phyloP scores from a whole-genome alignment of 2,113 vertebrate species.

The Phrynocephalus versicolor region DNA sequence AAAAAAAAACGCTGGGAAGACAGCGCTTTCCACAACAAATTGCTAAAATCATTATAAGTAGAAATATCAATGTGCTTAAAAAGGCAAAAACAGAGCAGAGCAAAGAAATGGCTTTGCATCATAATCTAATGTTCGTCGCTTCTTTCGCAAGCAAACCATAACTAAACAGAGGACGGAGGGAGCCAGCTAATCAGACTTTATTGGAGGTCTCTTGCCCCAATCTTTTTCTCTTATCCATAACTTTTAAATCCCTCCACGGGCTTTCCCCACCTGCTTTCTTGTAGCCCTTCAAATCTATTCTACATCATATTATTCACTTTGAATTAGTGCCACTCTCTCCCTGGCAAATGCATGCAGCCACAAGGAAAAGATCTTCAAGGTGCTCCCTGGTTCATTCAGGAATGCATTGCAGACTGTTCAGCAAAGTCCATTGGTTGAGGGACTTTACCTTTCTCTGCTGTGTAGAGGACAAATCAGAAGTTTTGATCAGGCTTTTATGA shows the following conservation, averaged over 20 bases:
- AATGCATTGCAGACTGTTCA: constrained; percentile 2
- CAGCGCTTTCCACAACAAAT: constrained; percentile 67
- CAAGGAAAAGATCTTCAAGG: background rate
- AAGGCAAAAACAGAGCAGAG: constrained; percentile 47
- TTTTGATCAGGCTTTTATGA: constrained; percentile 10
- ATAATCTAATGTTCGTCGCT: constrained; percentile 73
- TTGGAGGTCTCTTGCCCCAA: constrained; percentile 56
- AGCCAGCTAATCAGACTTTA: constrained; percentile 51
- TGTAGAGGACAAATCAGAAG: background rate
- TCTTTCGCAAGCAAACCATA: constrained; percentile 71
- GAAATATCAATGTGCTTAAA: constrained; percentile 65
- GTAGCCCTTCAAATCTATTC: constrained; percentile 35
- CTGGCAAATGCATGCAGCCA: background rate
- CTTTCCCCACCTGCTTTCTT: constrained; percentile 49
- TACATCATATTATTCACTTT: constrained; percentile 44
- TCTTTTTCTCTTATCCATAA: constrained; percentile 56
- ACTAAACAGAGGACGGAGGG: constrained; percentile 55
- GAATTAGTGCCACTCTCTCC: background rate
- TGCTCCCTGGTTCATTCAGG: background rate
- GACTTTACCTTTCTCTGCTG: constrained; percentile 32
- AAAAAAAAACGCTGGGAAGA: constrained; percentile 70
- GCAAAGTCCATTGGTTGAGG: constrained; percentile 35
- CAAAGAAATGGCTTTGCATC: constrained; percentile 70
- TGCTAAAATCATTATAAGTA: constrained; percentile 73
- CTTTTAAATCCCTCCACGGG: constrained; percentile 59